Evolutionary conservation across 1,140 invertebrate genomes (phyloP), one percentile per base, ranked within the genome.

Genomic region (Zaprionus kolodkinae): DNA sequence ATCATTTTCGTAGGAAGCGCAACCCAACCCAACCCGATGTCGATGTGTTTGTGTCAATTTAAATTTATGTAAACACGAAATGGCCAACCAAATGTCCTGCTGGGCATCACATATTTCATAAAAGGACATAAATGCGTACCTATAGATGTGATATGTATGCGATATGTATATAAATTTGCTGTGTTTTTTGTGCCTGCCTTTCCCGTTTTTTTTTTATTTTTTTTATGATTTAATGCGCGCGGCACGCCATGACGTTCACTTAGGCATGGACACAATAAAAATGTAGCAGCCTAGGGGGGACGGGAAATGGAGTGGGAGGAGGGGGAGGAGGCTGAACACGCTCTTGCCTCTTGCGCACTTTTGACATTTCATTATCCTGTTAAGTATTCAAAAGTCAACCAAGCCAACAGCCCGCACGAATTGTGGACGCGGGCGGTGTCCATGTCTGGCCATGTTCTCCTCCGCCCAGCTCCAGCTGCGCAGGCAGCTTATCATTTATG

Each of bases 301-400:
- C n/a, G 45, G 5, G 38, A 0, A 12, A 6, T 2, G 17, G 7
- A 9, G 45, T 38, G 15, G 36, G 13, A 17, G 33, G 52, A 21
- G 27, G 30, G 17, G 6, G 35, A 65, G 48, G 15, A 63, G 54
- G 52, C 75, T 72, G 73, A 64, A 79, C 69, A 83, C 57, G 72
- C 83, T 35, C 7, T 69, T 84, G 72, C 79, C 85, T 78, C 84
- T 75, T 80, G 80, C 85, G 85, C 84, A 88, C 85, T 88, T 88
- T 88, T 88, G 85, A 89, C 85, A 85, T 88, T 88, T 88, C 85
- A 88, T 88, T 88, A 89, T 88, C 85, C 85, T 89, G 85, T 88
- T 88, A 88, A 88, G 85, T 88, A 88, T 88, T 88, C 85, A 88
- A 88, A 88, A 88, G 85, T 88, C 85, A 88, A 84, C 73, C 84